Evolutionary conservation across 2,888 invertebrate genomes (phyloP).

Genomic region (Loripinus fragilis): DNA sequence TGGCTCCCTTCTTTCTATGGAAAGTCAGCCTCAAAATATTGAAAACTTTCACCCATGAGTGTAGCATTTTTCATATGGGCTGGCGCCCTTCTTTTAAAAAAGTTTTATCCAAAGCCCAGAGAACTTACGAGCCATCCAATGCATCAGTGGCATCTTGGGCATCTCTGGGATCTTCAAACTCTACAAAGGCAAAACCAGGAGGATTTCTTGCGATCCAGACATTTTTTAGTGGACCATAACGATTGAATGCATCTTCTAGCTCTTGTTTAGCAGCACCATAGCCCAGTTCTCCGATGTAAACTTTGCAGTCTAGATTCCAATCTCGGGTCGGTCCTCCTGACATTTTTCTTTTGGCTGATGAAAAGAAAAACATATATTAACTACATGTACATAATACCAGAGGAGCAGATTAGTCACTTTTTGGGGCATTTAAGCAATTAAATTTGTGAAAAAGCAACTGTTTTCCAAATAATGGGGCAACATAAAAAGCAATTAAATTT

Average conservation of each 20-base stretch:
- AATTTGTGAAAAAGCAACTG: too few species aligned
- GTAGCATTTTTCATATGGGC: too few species aligned
- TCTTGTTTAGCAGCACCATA: conserved; percentile 95
- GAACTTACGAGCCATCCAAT: conserved; percentile 83
- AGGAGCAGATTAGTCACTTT: too few species aligned
- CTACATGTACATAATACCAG: too few species aligned
- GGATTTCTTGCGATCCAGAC: conserved; percentile 98
- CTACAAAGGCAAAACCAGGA: conserved; percentile 87
- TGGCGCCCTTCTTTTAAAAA: too few species aligned
- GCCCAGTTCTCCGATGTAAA: conserved; percentile 96
- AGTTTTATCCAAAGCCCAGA: too few species aligned
- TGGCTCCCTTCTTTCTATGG: too few species aligned
- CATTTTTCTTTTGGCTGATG: not conserved
- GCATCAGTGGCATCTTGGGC: conserved; percentile 84
- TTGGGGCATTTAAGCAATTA: too few species aligned
- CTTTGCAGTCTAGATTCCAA: conserved; percentile 95
- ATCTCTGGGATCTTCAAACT: conserved; percentile 83
- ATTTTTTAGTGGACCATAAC: conserved; percentile 93
- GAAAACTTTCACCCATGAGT: too few species aligned
- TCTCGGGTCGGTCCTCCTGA: conserved; percentile 83
- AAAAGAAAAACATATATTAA: not conserved
- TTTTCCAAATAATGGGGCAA: too few species aligned
- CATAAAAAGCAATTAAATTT: too few species aligned
- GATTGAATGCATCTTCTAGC: conserved; percentile 90
- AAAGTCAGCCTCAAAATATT: too few species aligned